phyloP scores from a whole-genome alignment of 2,113 vertebrate genomes.

The Tringa solitaria region DNA sequence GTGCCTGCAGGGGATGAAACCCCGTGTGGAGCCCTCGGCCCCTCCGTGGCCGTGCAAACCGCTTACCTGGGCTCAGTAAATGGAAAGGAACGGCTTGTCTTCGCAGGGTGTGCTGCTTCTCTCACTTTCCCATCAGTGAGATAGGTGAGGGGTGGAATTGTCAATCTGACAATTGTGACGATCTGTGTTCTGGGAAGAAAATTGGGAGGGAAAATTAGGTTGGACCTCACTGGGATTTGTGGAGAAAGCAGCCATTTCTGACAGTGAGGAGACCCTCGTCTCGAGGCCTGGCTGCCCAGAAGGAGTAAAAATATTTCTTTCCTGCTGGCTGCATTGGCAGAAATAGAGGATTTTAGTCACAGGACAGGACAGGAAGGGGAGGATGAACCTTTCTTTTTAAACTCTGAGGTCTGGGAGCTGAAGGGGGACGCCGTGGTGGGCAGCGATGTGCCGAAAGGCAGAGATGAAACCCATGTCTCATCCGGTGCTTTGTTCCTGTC shows the following conservation, averaged over 20 bases:
- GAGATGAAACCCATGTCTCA: rapidly evolving
- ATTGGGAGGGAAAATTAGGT: rapidly evolving
- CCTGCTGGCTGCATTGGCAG: neutral
- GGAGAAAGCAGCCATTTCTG: neutral
- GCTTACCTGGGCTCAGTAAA: neutral
- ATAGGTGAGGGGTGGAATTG: neutral
- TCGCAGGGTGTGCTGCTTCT: neutral
- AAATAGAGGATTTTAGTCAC: neutral
- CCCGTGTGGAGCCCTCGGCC: rapidly evolving
- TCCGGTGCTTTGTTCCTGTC: neutral
- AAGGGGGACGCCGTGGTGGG: no score
- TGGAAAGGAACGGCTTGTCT: rapidly evolving
- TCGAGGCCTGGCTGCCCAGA: neutral
- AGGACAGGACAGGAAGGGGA: neutral
- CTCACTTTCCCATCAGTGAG: no score
- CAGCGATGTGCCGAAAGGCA: rapidly evolving
- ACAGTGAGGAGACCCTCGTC: neutral
- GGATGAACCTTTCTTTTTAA: neutral
- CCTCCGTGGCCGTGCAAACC: rapidly evolving
- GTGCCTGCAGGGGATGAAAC: neutral
- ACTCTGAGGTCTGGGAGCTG: neutral
- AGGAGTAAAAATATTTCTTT: neutral
- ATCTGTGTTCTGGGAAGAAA: neutral
- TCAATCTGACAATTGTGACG: neutral
- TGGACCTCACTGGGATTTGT: neutral